These are phyloP conservation scores for Xiphophorus maculatus DNA, from an alignment of 2,113 vertebrate genomes.

Conservation along the genomic window DNA sequence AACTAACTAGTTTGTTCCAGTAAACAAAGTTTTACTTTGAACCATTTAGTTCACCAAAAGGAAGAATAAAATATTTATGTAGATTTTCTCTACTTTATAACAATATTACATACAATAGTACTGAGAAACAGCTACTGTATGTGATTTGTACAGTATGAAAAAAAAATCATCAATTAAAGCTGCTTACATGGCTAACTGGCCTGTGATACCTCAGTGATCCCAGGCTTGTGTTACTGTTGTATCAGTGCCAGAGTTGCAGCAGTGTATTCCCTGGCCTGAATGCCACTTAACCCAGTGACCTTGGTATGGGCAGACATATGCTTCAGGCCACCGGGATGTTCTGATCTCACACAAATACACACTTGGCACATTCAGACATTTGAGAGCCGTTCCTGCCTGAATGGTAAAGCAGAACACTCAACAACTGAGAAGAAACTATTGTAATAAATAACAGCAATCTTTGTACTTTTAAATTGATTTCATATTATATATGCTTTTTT, in stretches of 20 bases:
- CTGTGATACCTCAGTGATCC: constrained; percentile 22
- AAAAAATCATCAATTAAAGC: neutral
- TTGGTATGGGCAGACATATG: constrained; percentile 60
- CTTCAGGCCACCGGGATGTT: constrained; percentile 39
- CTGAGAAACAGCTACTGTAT: neutral
- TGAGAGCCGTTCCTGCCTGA: constrained; percentile 17
- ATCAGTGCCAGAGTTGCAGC: constrained; percentile 50
- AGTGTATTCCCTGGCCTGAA: constrained; percentile 61
- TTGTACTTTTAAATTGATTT: neutral
- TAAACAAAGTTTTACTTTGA: neutral
- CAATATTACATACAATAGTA: neutral
- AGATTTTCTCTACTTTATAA: neutral
- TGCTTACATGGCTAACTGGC: neutral
- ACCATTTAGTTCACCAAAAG: neutral
- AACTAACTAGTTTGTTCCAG: neutral
- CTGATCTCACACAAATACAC: constrained; percentile 7
- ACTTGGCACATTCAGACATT: constrained; percentile 18
- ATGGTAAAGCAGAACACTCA: neutral
- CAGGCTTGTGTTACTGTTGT: constrained; percentile 43
- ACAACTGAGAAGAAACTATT: too few species aligned
- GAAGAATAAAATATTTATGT: neutral
- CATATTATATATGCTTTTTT: neutral
- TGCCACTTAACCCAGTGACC: constrained; percentile 71
- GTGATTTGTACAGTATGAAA: neutral
- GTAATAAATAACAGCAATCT: neutral